Evolutionary conservation across 2,888 invertebrate species (phyloP).

Genomic region (Cheilosia soror): DNA sequence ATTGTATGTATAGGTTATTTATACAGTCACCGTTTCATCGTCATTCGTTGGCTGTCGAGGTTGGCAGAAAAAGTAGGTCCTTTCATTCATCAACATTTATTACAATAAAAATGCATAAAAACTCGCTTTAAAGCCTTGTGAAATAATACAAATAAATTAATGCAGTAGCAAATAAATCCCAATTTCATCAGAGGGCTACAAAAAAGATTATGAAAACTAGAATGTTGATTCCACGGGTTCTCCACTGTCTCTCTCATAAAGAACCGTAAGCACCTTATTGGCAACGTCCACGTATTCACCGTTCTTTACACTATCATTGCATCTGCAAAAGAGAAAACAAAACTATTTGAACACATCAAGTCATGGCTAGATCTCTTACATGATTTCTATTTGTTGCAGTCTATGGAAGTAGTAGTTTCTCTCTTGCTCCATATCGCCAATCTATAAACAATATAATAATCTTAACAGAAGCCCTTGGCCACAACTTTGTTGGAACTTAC

Average conservation of each 20-base stretch:
- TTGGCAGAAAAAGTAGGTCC: too few species aligned
- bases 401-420: constrained; percentile 79
- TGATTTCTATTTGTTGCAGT: constrained; percentile 78
- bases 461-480: background rate
- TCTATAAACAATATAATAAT: constrained; percentile 45
- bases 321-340: constrained; percentile 37
- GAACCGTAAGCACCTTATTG: constrained; percentile 76
- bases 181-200: background rate
- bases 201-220: constrained; percentile 1
- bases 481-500: constrained; percentile 16
- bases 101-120: constrained; percentile 8
- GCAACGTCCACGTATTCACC: constrained; percentile 77
- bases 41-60: too few species aligned
- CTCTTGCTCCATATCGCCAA: constrained; percentile 65
- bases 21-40: too few species aligned
- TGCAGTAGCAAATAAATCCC: constrained; percentile 19
- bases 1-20: too few species aligned
- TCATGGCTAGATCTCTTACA: constrained; percentile 67
- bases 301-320: constrained; percentile 73
- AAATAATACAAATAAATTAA: constrained; percentile 34
- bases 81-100: constrained; percentile 4
- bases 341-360: background rate
- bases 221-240: constrained; percentile 14
- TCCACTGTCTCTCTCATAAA: constrained; percentile 76
- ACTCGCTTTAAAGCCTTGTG: background rate